Conservation (phyloP, 2,113 vertebrate species). For the Acanthisitta chloris region DNA sequence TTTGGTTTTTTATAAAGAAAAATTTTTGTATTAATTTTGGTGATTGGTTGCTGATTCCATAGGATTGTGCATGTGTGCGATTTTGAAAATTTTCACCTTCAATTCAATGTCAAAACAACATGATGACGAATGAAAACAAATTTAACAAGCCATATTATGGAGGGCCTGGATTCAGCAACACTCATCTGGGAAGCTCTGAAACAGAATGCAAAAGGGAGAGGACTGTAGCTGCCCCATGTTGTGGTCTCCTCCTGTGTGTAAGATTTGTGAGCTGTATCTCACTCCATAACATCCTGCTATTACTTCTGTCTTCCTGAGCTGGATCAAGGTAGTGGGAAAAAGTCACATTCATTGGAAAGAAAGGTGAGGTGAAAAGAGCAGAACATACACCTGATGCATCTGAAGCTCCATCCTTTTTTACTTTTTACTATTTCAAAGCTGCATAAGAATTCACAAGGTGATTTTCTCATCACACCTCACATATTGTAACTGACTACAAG, state of each 20-base stretch:
- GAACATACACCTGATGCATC: background rate
- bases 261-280: background rate
- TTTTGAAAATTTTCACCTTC: background rate
- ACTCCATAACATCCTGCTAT: rapidly evolving
- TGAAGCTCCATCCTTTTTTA: rapidly evolving
- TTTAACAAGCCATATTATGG: background rate
- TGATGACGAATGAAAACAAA: background rate
- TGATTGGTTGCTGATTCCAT: background rate
- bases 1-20: background rate
- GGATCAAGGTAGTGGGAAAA: background rate
- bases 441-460: background rate
- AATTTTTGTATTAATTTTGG: background rate
- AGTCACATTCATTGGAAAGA: background rate
- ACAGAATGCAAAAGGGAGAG: background rate
- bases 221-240: background rate
- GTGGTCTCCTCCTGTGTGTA: background rate
- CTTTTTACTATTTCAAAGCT: background rate
- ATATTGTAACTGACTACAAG: background rate
- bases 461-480: background rate
- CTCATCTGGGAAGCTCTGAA: background rate
- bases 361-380: background rate
- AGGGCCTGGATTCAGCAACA: background rate
- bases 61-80: background rate
- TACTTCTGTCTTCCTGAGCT: background rate
- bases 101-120: background rate